Percentiles rank a stretch among this genome's conserved stretches.
Conservation (phyloP, 1,140 invertebrate genomes). For the Caenorhabditis remanei region DNA sequence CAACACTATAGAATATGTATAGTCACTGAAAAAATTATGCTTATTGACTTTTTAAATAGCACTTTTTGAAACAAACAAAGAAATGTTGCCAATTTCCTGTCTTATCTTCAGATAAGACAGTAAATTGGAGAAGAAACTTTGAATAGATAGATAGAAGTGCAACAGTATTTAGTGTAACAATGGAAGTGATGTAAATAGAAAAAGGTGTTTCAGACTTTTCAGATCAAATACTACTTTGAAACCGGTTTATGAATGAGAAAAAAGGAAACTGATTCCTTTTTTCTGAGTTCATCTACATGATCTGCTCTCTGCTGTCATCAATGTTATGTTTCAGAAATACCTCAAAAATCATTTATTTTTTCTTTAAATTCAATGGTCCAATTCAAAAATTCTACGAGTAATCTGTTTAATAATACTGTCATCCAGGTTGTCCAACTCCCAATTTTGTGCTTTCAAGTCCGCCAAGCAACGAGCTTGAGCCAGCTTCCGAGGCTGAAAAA, state of each 20-base stretch:
- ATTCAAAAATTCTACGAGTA: conserved; percentile 18
- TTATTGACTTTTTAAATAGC: neutral
- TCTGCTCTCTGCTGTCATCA: no score
- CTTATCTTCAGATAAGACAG: neutral
- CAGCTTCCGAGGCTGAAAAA: neutral
- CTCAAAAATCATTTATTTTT: no score
- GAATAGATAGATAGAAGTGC: neutral
- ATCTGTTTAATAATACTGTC: neutral
- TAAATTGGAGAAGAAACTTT: neutral
- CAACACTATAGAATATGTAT: neutral
- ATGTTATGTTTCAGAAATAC: no score
- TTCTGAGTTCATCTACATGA: no score
- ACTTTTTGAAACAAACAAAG: neutral
- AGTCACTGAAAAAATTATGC: no score
- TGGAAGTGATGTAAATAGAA: no score
- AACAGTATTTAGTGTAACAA: neutral
- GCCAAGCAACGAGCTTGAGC: neutral
- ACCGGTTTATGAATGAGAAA: no score
- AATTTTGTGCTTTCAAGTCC: neutral
- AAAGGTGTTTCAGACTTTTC: no score
- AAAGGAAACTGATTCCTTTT: no score
- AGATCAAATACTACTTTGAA: no score
- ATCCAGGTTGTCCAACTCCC: conserved; percentile 7
- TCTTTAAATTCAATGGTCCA: neutral
- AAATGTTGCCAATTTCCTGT: conserved; percentile 2